Evolutionary conservation across 2,113 vertebrate genomes (phyloP).

Genomic region (Theristicus caerulescens): DNA sequence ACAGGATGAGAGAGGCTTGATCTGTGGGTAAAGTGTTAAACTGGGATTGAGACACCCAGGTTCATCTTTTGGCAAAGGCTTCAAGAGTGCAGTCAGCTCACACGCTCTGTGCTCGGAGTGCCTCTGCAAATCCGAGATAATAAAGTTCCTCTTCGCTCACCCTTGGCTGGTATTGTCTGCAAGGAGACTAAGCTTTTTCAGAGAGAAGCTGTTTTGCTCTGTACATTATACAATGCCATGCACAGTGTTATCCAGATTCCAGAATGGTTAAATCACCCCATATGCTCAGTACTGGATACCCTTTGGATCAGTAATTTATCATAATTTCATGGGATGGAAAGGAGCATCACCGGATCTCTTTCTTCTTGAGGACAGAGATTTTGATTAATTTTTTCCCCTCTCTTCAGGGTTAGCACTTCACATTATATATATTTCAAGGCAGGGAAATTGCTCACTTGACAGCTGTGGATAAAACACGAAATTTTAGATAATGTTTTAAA

Average conservation of each 20-base stretch:
- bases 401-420: background rate
- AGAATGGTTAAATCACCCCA: background rate
- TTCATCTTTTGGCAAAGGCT: background rate
- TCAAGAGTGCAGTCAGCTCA: background rate
- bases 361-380: background rate
- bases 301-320: background rate
- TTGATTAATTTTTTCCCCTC: slow-evolving; percentile 2
- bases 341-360: background rate
- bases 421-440: background rate
- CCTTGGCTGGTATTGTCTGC: background rate
- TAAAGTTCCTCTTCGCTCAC: background rate
- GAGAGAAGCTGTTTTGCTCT: background rate
- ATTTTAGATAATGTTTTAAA: slow-evolving; percentile 32
- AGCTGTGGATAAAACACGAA: slow-evolving; percentile 39
- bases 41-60: background rate
- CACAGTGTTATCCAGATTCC: background rate
- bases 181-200: background rate
- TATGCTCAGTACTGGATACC: too few species aligned
- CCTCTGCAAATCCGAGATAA: slow-evolving; percentile 4
- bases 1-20: background rate
- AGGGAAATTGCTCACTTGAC: slow-evolving; percentile 14
- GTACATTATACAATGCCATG: background rate
- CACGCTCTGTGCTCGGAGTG: background rate
- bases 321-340: background rate
- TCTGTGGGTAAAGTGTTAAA: background rate